Evolutionary conservation across 2,888 invertebrate genomes (phyloP).

Genomic region (Eupithecia tripunctaria): DNA sequence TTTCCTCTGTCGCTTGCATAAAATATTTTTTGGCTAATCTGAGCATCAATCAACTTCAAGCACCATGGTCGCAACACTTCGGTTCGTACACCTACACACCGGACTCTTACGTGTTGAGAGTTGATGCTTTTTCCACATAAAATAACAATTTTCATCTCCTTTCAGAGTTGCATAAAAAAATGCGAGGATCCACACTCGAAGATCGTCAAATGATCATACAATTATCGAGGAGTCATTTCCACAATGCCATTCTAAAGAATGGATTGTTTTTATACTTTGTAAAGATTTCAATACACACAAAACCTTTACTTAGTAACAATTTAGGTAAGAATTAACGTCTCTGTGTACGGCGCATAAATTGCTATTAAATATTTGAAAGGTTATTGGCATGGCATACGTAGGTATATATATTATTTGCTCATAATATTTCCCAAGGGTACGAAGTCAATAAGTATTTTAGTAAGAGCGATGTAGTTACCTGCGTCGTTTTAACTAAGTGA

Average conservation of each 20-base stretch:
- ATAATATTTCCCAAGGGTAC: background rate
- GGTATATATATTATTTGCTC: background rate
- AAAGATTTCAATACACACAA: no score
- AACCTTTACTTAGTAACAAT: no score
- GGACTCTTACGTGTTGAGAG: conserved; percentile 44
- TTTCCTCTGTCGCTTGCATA: conserved; percentile 13
- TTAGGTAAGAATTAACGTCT: no score
- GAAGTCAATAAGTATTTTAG: background rate
- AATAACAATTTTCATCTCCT: background rate
- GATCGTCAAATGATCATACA: background rate
- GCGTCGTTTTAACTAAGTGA: background rate
- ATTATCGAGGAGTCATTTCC: background rate
- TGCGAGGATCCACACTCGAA: no score
- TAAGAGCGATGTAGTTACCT: background rate
- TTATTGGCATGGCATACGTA: no score
- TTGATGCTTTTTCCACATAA: background rate
- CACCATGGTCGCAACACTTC: conserved; percentile 25
- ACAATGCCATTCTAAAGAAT: background rate
- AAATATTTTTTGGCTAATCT: conserved; percentile 29
- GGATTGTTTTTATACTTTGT: no score
- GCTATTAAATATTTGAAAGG: conserved; percentile 1
- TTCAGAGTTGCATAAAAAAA: no score
- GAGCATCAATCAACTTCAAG: conserved; percentile 36
- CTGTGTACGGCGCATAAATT: no score
- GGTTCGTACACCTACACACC: conserved; percentile 20